A percentile compares a stretch with the other conserved stretches of the same genome.
Evolutionary conservation across 2,888 invertebrate genomes (phyloP).

Genomic region (Platycnemis pennipes): DNA sequence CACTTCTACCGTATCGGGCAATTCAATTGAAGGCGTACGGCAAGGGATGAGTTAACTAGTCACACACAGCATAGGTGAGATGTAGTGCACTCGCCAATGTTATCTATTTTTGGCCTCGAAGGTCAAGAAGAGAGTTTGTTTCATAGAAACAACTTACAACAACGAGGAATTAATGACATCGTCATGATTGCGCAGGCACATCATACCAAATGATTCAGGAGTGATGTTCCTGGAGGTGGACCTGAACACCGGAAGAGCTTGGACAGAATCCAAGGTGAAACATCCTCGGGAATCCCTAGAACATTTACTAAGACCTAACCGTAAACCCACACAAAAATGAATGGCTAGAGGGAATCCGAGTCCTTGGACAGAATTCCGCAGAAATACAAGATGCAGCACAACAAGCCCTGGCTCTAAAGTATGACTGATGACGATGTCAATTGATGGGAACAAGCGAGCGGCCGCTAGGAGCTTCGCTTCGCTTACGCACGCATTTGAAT

Average conservation of each 20-base stretch:
- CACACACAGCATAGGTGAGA: no score
- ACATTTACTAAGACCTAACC: neutral
- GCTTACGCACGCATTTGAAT: neutral
- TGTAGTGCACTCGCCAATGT: no score
- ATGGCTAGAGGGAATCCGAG: neutral
- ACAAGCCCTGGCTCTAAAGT: neutral
- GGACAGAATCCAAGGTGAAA: neutral
- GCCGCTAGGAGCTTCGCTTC: neutral
- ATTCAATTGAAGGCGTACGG: no score
- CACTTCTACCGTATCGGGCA: no score
- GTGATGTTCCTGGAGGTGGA: neutral
- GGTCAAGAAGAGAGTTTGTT: neutral
- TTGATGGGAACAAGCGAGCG: neutral
- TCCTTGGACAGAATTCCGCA: neutral
- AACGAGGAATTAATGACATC: neutral
- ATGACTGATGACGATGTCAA: neutral
- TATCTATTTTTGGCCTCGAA: no score
- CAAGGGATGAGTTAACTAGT: no score
- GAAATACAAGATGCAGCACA: neutral
- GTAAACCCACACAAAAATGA: neutral
- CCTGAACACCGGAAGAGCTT: neutral
- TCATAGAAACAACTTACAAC: neutral
- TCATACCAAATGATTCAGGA: neutral
- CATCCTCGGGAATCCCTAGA: neutral
- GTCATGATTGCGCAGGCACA: neutral